Conservation (phyloP, 2,113 vertebrate genomes). For the Chaetops frenatus region DNA sequence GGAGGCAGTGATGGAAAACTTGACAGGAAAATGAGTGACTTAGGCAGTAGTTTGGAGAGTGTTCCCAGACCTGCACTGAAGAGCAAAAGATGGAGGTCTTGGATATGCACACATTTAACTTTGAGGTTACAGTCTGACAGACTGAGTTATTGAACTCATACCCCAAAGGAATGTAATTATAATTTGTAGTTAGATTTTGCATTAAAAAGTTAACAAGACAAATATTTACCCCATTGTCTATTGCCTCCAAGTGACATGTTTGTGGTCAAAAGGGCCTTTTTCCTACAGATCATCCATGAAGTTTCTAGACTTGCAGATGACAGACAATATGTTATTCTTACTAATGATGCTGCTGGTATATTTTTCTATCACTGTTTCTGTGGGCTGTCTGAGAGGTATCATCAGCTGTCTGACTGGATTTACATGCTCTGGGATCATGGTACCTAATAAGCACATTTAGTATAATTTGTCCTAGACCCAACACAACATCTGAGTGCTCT, state of each 20-base stretch:
- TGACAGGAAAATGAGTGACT: background rate
- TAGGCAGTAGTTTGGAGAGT: background rate
- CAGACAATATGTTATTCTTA: background rate
- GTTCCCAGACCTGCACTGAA: background rate
- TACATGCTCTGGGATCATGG: background rate
- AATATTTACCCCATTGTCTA: background rate
- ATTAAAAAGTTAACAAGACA: background rate
- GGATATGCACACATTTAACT: background rate
- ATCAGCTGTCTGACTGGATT: background rate
- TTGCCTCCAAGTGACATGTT: background rate
- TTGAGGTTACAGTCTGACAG: background rate
- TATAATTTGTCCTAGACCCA: background rate
- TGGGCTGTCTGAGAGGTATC: background rate
- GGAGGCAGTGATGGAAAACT: background rate
- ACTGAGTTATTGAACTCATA: background rate
- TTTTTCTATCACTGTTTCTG: background rate
- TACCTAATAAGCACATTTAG: background rate
- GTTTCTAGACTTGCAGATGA: background rate
- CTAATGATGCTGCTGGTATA: background rate
- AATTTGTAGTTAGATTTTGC: background rate
- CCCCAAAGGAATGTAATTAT: background rate
- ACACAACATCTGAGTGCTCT: background rate
- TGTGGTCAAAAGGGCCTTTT: background rate
- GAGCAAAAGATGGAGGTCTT: background rate
- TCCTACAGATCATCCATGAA: background rate